Base-by-base conservation (phyloP, 2,113 vertebrate genomes). In the Seriola dumerili region DNA sequence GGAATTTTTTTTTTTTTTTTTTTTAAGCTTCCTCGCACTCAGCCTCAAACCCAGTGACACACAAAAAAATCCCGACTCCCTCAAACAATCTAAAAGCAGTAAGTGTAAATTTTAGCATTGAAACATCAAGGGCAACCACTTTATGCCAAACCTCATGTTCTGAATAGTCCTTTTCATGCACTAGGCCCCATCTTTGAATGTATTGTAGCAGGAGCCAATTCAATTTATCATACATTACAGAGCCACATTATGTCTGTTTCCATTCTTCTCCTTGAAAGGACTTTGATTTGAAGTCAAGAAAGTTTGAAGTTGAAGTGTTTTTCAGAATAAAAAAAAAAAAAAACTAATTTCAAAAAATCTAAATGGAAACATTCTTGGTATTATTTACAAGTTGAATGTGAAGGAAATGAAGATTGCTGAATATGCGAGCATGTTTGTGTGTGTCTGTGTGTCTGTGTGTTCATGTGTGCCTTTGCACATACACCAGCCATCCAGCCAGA, bases 401-500 rank as follows among this genome's bases (percentile, higher is more conserved):
- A 71, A 52, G 52, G 66, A 67, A 62, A 50, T 72, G 19, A 61
- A 72, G 42, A 72, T 36, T 61, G 52, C 55, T 58, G 67, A n/a
- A 13, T 46, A 38, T 65, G 23, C 32, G 72, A 19, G 71, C 2
- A 25, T 61, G 38, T 57, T 13, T 74, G 48, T 72, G 19, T 58
- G 72, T 68, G 61, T 46, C 36, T 66, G 59, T 78, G 61, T 58
- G 61, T 44, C 3, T 38, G 38, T n/a, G n/a, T 40, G 40, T 40
- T 5, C 59, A 3, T 19, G 32, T 4, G 19, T 11, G 36, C 23
- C 0, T 80, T 52, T 75, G 55, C n/a, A 42, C 75, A 34, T 65
- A 62, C 38, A 84, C 52, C 46, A 80, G 71, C 68, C 72, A 85
- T 78, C 84, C 76, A 83, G 76, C 78, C 85, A 77, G 78, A 91